Base-by-base conservation (phyloP, 2,113 vertebrate species). In the Agelaius phoeniceus region DNA sequence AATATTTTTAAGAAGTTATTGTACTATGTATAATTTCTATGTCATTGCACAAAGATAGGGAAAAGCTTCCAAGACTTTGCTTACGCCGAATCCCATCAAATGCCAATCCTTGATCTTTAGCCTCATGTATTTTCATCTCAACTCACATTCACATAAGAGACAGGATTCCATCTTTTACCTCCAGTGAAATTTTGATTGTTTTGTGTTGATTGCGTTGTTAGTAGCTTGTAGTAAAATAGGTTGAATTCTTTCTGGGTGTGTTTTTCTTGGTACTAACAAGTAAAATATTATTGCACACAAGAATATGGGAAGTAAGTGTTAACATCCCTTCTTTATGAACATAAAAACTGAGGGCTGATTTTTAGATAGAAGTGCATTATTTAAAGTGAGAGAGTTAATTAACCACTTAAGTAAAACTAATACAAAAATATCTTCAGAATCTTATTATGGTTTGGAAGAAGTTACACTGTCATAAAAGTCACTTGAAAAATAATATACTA, bases 361-460 rank as follows among this genome's bases (percentile, higher is more conserved):
- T 84, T 80, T 41, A 84, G 35, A 26, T 37, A 82, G 28, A 78
- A 79, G 15, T 58, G 14, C 10, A 16, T 75, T 84, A 76, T 89
- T 91, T 89, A 89, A 90, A 84, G 15, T 69, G 84, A 61, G 37
- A 59, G 12, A 52, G 11, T 57, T 95, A 96, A 91, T 94, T 91
- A 82, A 87, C 22, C 20, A 44, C 41, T 82, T 95, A 43, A 85
- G n/a, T 84, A 73, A 96, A 95, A 89, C 80, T 57, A 89, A 78
- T 54, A 67, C 27, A 85, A 93, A 92, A 93, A 79, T 84, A 26
- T 73, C 48, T 66, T 74, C n/a, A 58, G 49, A 72, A 72, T 68
- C 18, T 68, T 94, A 51, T 69, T 85, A 59, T 35, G 16, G 19
- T 67, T 90, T 80, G 28, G 54, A 81, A 84, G 67, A 84, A 44